A percentile compares a stretch with the other conserved stretches of the same genome.
phyloP scores from a whole-genome alignment of 2,888 invertebrate species.

The Entomobrya proxima region DNA sequence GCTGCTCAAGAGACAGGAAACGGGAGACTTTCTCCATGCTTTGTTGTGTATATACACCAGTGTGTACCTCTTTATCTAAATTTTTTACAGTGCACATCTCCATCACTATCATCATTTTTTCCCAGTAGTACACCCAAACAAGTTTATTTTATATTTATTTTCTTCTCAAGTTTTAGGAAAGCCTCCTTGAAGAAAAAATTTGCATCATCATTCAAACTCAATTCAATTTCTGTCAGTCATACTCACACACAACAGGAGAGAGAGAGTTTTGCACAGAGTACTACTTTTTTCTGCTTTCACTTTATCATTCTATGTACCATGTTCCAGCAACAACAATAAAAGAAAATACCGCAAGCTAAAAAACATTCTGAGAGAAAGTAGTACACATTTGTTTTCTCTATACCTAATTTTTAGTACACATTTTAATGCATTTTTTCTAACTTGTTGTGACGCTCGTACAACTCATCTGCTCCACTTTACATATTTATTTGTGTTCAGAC shows the following conservation, averaged over 20 bases:
- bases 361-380: constrained; percentile 42
- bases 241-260: background rate
- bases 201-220: constrained; percentile 52
- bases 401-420: no score
- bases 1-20: background rate
- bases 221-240: constrained; percentile 34
- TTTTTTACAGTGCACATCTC: background rate
- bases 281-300: background rate
- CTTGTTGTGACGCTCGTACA: no score
- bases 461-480: background rate
- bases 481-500: background rate
- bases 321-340: background rate
- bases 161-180: no score
- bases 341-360: constrained; percentile 49
- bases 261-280: background rate
- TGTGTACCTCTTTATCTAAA: background rate
- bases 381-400: background rate
- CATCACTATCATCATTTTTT: constrained; percentile 4
- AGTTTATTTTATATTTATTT: no score
- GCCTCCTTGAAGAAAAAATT: constrained; percentile 10
- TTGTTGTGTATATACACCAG: background rate
- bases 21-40: background rate
- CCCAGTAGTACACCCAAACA: no score
- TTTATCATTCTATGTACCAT: constrained; percentile 1
- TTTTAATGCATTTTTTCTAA: no score